Evolutionary conservation across 1,140 invertebrate species (phyloP), one percentile per base, ranked within the genome.

Genomic region (Mamestra configurata): DNA sequence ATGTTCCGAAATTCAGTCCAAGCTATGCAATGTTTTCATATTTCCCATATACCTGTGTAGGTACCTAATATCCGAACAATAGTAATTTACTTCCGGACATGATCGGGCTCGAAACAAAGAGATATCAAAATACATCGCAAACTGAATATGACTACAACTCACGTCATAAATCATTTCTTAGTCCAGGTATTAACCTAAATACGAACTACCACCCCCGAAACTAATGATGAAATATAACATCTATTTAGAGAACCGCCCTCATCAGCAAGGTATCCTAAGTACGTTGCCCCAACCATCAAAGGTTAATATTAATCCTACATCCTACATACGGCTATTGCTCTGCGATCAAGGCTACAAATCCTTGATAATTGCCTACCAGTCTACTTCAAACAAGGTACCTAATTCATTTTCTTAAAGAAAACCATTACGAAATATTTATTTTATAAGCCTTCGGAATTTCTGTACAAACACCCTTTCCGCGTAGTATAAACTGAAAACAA

Each of bases 171-270:
- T 68, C 64, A 68, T 68, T 35, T 35, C 18, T 43, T 24, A 68
- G 37, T 43, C 64, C 64, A 46, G 37, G 66, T 70, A 70, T 70
- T 49, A 49, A 70, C 20, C 4, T 15, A 70, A 70, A 70, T 70
- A 68, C 40, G 31, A 13, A 20, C 66, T 46, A 49, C 40, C 20
- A 15, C n/a, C 35, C 22, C 43, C 43, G 8, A 70, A 70, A 70
- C 66, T 70, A 70, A 70, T 70, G 66, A 70, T 70, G 66, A 70
- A 22, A 27, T 15, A 49, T 49, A 13, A 49, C 43, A 15, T 49
- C 35, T 46, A 70, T 70, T 46, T 22, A 15, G 22, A 24, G 13
- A 46, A 11, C n/a, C 18, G 11, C 10, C 40, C 35, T 49, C 15
- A 27, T 27, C n/a, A 46, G 10, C 1, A 15, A 27, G 35, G 35